phyloP scores from a whole-genome alignment of 1,140 invertebrate genomes.

The Sycophila sp. region DNA sequence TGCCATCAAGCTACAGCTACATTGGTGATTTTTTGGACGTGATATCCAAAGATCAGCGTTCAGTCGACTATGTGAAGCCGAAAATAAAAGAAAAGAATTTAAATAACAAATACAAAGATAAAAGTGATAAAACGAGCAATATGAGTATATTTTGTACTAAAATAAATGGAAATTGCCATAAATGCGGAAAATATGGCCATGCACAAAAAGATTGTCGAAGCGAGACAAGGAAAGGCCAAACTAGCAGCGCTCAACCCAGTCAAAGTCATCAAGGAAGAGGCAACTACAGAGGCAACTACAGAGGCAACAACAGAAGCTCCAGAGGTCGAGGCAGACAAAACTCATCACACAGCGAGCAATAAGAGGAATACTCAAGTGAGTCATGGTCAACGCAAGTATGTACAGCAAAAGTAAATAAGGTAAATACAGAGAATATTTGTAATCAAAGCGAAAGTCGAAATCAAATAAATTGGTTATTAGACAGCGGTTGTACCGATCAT shows the following conservation, averaged over 20 bases:
- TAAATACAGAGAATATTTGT: neutral
- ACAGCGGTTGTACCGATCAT: constrained; percentile 42
- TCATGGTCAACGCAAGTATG: neutral
- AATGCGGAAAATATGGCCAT: no score
- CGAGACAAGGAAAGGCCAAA: neutral
- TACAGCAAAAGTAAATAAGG: no score
- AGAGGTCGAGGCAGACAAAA: neutral
- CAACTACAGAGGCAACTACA: neutral
- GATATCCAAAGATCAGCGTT: constrained; percentile 18
- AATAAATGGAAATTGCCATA: neutral
- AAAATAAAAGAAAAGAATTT: no score
- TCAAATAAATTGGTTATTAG: constrained; percentile 39
- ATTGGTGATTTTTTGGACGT: constrained; percentile 27
- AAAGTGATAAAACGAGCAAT: neutral
- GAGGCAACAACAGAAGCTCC: neutral
- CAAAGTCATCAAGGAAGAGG: neutral
- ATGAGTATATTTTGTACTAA: neutral
- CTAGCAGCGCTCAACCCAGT: neutral
- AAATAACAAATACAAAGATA: neutral
- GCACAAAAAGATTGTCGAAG: no score
- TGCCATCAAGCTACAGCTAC: constrained; percentile 13
- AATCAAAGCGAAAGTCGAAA: constrained; percentile 11
- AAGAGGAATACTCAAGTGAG: neutral
- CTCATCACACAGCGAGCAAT: neutral
- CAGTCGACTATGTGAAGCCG: no score